These are phyloP conservation scores for Ailurus styani DNA, from an alignment of 2,113 vertebrate genomes.

Conservation along the genomic window DNA sequence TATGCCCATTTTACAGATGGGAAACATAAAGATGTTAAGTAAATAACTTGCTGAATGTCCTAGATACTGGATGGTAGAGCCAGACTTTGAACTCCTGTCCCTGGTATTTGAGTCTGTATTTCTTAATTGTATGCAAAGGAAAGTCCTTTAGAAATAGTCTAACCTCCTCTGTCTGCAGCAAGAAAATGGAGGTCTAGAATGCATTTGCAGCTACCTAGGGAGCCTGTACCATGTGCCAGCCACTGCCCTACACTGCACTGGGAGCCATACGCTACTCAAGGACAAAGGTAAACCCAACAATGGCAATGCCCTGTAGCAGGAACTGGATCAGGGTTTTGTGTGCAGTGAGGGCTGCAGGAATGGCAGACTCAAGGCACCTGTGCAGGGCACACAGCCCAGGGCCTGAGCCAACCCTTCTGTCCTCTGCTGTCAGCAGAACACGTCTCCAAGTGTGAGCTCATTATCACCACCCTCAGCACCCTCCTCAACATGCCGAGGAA, in stretches of 20 bases:
- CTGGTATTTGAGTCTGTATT: background rate
- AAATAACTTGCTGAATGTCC: background rate
- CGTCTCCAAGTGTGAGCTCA: background rate
- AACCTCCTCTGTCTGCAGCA: background rate
- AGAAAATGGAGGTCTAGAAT: background rate
- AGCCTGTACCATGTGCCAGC: background rate
- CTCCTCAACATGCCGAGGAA: background rate
- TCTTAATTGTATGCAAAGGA: background rate
- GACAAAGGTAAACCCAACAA: background rate
- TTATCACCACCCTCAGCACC: background rate
- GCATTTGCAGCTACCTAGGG: background rate
- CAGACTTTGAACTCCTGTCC: background rate
- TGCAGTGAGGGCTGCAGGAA: background rate
- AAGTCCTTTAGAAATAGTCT: background rate
- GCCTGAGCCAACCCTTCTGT: background rate
- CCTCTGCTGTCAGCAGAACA: background rate
- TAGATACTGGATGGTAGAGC: too few relatives aligned
- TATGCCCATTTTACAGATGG: background rate
- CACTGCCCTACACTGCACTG: fast-evolving
- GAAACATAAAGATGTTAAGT: background rate
- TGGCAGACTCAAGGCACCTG: background rate
- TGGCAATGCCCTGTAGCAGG: background rate
- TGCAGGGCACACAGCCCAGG: background rate
- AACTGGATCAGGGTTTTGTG: background rate
- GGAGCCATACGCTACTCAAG: background rate